Percentiles rank a stretch among this genome's conserved stretches.
Evolutionary conservation across 2,113 vertebrate species (phyloP).

Genomic region (Rattus rattus): DNA sequence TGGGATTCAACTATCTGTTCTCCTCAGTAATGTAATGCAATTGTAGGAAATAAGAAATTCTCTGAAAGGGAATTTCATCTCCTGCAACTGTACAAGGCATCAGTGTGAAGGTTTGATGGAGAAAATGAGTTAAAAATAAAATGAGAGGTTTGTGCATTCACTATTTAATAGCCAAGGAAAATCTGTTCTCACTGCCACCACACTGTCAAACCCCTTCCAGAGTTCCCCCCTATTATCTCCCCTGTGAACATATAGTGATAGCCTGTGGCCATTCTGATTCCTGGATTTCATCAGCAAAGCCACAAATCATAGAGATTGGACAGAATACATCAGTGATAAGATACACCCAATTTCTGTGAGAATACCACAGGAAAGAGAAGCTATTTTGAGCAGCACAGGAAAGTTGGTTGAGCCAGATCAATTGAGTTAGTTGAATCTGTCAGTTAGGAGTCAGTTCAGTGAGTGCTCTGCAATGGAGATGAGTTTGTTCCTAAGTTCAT

Average conservation of each 20-base stretch:
- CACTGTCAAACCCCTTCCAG: not conserved
- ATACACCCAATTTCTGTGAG: too few relatives aligned
- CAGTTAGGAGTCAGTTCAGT: too few relatives aligned
- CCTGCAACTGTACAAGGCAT: constrained; percentile 2
- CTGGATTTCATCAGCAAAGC: not conserved
- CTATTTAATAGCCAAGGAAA: not conserved
- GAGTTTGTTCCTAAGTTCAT: too few relatives aligned
- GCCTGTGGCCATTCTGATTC: not conserved
- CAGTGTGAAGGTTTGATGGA: constrained; percentile 26
- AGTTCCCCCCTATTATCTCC: not conserved
- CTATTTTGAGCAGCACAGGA: too few relatives aligned
- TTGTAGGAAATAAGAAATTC: constrained; percentile 49
- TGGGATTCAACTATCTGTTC: constrained; percentile 60
- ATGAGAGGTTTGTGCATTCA: not conserved
- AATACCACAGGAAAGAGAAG: too few relatives aligned
- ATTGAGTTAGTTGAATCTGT: too few relatives aligned
- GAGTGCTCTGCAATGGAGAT: too few relatives aligned
- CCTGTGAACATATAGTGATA: not conserved
- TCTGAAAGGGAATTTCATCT: constrained; percentile 64
- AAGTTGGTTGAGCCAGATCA: too few relatives aligned
- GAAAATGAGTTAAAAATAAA: constrained; percentile 54
- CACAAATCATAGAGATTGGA: too few relatives aligned
- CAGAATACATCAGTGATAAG: too few relatives aligned
- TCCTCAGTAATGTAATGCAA: not conserved
- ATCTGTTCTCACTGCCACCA: not conserved